These are phyloP conservation scores for Aphodius sticticus DNA, from an alignment of 2,888 invertebrate species.

Conservation along the genomic window DNA sequence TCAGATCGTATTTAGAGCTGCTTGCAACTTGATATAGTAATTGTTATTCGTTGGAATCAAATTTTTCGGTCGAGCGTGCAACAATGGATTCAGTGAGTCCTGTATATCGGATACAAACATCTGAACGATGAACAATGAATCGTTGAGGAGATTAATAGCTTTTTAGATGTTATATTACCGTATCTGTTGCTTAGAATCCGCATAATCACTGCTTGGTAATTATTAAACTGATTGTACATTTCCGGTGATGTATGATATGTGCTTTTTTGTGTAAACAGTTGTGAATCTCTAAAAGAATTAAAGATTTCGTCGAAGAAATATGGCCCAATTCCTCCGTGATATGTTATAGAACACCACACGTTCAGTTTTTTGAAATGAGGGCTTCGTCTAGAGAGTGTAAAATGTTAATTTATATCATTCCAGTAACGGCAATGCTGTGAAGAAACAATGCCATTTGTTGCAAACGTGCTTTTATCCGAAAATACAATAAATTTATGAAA, in stretches of 20 bases:
- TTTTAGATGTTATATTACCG: neutral
- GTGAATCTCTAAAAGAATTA: no score
- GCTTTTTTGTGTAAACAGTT: neutral
- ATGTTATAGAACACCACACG: no score
- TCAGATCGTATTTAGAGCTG: neutral
- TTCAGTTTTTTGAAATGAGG: no score
- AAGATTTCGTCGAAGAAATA: no score
- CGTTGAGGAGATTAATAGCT: neutral
- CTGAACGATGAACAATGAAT: conserved; percentile 4
- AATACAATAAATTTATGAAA: no score
- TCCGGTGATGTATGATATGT: neutral
- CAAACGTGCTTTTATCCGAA: no score
- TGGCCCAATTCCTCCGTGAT: no score
- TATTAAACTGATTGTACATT: neutral
- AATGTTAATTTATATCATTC: no score
- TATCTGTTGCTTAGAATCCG: neutral
- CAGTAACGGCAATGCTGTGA: no score
- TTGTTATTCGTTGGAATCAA: neutral
- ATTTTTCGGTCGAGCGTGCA: neutral
- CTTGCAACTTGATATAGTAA: neutral
- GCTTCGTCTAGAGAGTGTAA: no score
- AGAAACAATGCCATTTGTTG: no score
- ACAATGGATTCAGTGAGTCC: neutral
- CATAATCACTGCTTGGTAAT: neutral
- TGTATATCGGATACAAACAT: neutral